Base-by-base conservation (phyloP, 2,888 invertebrate genomes). In the Ophioninae sp. region DNA sequence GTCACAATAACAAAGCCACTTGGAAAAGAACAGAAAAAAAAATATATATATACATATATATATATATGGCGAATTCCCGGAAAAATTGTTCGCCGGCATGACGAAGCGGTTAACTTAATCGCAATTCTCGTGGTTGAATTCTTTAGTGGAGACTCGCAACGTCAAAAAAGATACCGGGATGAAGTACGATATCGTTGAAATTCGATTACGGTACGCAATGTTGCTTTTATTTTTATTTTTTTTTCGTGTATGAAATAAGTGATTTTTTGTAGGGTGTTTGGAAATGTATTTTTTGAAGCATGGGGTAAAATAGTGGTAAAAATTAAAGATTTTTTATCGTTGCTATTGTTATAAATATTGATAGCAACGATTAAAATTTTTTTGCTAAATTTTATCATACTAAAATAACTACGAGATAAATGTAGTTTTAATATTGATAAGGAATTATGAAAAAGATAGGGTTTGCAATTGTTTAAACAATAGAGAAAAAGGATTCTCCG, bases 1-100 rank as follows among this genome's bases (percentile, higher is more conserved):
- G 59, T 68, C 23, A 74, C 65, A 56, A 74, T 79, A 75, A 74
- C 37, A 73, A 44, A 68, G 72, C 74, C 37, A 30, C 9, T 3
- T n/a, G 74, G 20, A 6, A 44, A 3, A 44, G 44, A 9, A n/a
- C 22, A 30, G 44, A 58, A 41, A 58, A 58, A 22, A 30, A 30
- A 30, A 30, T n/a, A n/a, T n/a, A n/a, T n/a, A n/a, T n/a, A n/a
- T n/a, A n/a, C n/a, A n/a, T n/a, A n/a, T n/a, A n/a, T n/a, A 30
- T 30, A 30, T 30, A 30, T 64, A 51, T 13, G 51, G 51, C 13
- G 17, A 51, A 51, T 51, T 51, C n/a, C 13, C 58, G 22, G 63
- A 73, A 22, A 63, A 22, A 63, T 73, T 71, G 6, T 41, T 22
- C 20, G 37, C 20, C 5, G 17, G n/a, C 20, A 59, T 41, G 13